phyloP scores from a whole-genome alignment of 2,113 vertebrate genomes.

The Phyllostomus hastatus region DNA sequence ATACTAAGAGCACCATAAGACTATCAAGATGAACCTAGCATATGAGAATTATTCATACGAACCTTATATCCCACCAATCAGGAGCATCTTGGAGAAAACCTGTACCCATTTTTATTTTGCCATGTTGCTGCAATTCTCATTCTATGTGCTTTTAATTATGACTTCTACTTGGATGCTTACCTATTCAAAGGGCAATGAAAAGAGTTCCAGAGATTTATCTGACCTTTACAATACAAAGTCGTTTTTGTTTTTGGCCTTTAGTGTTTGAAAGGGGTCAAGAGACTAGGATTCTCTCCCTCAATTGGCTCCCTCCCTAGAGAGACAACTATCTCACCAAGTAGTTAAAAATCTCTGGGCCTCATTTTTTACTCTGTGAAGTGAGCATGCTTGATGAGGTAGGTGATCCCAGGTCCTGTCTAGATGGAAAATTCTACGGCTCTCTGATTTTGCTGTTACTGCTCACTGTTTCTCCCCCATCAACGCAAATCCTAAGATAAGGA shows the following conservation, averaged over 20 bases:
- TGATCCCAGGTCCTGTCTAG: background rate
- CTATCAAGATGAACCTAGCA: background rate
- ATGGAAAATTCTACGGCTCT: background rate
- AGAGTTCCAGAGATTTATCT: background rate
- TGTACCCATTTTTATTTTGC: background rate
- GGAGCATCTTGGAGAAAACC: background rate
- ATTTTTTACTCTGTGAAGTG: background rate
- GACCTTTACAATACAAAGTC: conserved; percentile 2
- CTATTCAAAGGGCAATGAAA: background rate
- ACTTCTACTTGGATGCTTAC: background rate
- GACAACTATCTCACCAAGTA: background rate
- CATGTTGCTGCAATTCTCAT: background rate
- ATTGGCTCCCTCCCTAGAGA: background rate
- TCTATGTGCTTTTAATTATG: background rate
- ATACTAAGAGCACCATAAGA: background rate
- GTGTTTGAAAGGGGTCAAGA: background rate
- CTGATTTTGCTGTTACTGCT: background rate
- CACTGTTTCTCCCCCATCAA: background rate
- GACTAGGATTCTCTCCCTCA: background rate
- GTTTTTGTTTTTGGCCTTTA: background rate
- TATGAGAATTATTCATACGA: background rate
- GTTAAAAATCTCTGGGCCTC: background rate
- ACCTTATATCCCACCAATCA: background rate
- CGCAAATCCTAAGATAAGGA: background rate
- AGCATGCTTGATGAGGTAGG: background rate